Conservation (phyloP, 2,888 invertebrate genomes). For the Clistopyga incitator region DNA sequence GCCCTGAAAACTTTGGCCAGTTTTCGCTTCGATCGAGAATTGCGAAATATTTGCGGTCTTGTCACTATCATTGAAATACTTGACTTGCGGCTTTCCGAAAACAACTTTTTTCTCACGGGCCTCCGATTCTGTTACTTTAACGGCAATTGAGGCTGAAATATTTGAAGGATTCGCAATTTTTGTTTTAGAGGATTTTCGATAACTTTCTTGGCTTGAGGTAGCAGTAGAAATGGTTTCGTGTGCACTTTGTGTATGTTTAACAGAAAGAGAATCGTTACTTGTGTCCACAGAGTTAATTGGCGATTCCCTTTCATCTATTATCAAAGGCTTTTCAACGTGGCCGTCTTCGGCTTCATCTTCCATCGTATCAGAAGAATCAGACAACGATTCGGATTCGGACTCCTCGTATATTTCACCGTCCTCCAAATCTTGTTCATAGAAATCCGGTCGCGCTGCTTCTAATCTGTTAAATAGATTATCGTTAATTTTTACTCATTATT, state of each 20-base stretch:
- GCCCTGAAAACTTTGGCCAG: slow-evolving; percentile 51
- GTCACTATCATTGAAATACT: slow-evolving; percentile 63
- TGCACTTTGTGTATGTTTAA: not conserved
- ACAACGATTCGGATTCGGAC: slow-evolving; percentile 69
- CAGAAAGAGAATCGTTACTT: not conserved
- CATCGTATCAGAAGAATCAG: slow-evolving; percentile 62
- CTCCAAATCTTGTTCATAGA: slow-evolving; percentile 71
- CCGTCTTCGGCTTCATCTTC: slow-evolving; percentile 68
- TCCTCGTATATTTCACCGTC: slow-evolving; percentile 74
- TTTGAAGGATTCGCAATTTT: not conserved
- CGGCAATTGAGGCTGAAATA: slow-evolving; percentile 38
- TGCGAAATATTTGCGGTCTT: slow-evolving; percentile 50
- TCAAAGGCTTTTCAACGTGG: slow-evolving; percentile 65
- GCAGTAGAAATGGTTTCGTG: slow-evolving; percentile 5
- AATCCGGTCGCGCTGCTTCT: slow-evolving; percentile 72
- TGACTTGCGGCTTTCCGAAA: slow-evolving; percentile 66
- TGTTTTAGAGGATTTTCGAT: not conserved
- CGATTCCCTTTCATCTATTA: slow-evolving; percentile 49
- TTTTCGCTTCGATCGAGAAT: slow-evolving; percentile 49
- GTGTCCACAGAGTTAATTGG: not conserved
- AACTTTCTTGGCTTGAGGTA: slow-evolving; percentile 43
- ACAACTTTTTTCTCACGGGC: slow-evolving; percentile 61
- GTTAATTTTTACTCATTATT: not conserved
- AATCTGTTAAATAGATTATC: slow-evolving; percentile 69
- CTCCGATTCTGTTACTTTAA: slow-evolving; percentile 57